Conservation (phyloP, 2,888 invertebrate species). For the Papilio elwesi region DNA sequence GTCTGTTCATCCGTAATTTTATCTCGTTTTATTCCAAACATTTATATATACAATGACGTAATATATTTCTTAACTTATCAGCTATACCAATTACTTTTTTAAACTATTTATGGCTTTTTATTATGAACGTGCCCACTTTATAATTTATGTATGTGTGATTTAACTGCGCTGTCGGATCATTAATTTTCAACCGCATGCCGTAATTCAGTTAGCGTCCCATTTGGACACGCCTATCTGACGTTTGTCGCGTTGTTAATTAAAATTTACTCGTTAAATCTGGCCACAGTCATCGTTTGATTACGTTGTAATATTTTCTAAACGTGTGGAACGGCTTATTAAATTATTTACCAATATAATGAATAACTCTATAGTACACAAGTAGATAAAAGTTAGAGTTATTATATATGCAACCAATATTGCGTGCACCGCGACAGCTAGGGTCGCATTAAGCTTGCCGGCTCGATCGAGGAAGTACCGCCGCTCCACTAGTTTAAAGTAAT, state of each 20-base stretch:
- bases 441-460: no score
- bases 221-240: slow-evolving; percentile 32
- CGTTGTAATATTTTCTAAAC: slow-evolving; percentile 32
- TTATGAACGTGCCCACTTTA: neutral
- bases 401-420: no score
- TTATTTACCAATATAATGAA: neutral
- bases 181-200: slow-evolving; percentile 26
- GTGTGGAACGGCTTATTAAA: neutral
- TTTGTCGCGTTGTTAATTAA: slow-evolving; percentile 34
- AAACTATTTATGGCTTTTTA: slow-evolving; percentile 1
- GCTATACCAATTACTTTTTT: neutral
- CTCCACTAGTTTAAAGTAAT: no score
- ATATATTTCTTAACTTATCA: no score
- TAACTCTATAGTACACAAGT: neutral
- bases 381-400: neutral
- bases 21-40: no score
- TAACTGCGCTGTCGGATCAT: slow-evolving; percentile 19
- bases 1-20: neutral
- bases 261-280: slow-evolving; percentile 32
- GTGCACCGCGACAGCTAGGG: no score
- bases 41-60: no score
- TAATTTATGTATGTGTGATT: slow-evolving; percentile 11
- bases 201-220: slow-evolving; percentile 29
- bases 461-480: no score
- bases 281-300: slow-evolving; percentile 26